Conservation (phyloP, 2,888 invertebrate species). For the Sesamia inferens region DNA sequence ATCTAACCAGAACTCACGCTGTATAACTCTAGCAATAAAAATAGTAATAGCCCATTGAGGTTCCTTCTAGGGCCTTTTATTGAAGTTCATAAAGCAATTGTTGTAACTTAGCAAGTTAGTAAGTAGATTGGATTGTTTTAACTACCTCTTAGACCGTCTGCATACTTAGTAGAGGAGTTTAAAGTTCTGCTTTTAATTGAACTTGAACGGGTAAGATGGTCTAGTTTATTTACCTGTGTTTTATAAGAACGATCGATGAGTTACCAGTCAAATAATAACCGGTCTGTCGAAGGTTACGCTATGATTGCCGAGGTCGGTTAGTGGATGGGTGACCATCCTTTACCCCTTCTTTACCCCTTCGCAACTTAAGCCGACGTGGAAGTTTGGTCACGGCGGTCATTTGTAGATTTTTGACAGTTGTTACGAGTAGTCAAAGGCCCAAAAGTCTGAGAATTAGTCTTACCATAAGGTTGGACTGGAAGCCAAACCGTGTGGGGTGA, state of each 20-base stretch:
- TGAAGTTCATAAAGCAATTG: constrained; percentile 60
- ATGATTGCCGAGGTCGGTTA: neutral
- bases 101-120: constrained; percentile 33
- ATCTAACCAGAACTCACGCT: constrained; percentile 54
- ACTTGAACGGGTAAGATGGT: neutral
- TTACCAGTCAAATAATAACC: neutral
- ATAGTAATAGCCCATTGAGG: constrained; percentile 54
- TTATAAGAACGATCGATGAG: neutral
- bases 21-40: constrained; percentile 56
- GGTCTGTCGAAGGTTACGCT: neutral
- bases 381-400: neutral
- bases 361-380: neutral
- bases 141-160: constrained; percentile 26
- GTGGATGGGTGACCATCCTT: neutral
- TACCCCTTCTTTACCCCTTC: too few relatives aligned
- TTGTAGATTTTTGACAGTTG: neutral
- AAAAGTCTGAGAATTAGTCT: neutral
- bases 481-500: too few relatives aligned
- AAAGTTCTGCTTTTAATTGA: constrained; percentile 22
- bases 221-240: neutral
- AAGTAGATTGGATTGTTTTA: constrained; percentile 50
- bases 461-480: neutral
- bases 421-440: neutral
- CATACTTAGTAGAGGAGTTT: constrained; percentile 14
- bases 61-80: constrained; percentile 56